Conservation (phyloP, 2,113 vertebrate genomes). For the Vidua chalybeata region DNA sequence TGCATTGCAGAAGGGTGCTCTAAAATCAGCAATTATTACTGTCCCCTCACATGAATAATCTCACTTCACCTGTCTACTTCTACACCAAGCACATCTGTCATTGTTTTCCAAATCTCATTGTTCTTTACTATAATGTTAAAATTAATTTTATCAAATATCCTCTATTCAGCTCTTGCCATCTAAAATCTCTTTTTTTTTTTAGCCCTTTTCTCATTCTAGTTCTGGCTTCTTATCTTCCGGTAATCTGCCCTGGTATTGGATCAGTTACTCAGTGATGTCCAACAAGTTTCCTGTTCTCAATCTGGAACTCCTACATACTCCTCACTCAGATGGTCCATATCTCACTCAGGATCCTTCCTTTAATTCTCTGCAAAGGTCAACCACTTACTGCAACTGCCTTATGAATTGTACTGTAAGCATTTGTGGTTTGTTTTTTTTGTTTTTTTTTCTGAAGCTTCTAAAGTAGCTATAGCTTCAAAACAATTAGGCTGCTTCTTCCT, state of each 20-base stretch:
- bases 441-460: neutral
- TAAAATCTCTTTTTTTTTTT: neutral
- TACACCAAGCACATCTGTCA: neutral
- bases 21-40: neutral
- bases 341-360: neutral
- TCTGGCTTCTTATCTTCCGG: neutral
- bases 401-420: neutral
- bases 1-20: neutral
- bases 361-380: neutral
- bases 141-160: neutral
- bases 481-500: neutral
- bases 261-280: neutral
- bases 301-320: neutral
- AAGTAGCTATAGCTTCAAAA: slow-evolving; percentile 15
- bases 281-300: neutral
- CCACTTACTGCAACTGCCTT: neutral
- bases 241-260: neutral
- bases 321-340: neutral
- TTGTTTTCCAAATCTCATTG: neutral
- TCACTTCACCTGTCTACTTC: neutral
- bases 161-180: neutral
- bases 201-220: neutral
- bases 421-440: accelerated
- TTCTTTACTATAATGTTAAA: neutral
- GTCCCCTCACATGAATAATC: neutral